A percentile compares a stretch with the other conserved stretches of the same genome.
These are phyloP conservation scores for Narcine bancroftii DNA, from an alignment of 2,113 vertebrate species.

Conservation along the genomic window DNA sequence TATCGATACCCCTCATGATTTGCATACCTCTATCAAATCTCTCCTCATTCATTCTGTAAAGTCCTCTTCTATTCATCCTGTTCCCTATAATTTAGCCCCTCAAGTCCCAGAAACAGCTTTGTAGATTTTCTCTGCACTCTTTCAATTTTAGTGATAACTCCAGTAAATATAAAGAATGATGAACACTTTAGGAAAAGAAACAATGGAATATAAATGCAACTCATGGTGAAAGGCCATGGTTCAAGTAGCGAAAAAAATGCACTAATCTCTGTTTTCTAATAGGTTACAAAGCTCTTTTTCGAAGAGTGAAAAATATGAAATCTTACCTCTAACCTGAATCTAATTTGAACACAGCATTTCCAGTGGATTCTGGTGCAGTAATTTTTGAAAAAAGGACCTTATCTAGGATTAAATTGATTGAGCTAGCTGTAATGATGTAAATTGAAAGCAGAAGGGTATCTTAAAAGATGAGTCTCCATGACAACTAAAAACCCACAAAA, in stretches of 20 bases:
- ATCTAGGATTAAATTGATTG: slow-evolving; percentile 4
- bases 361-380: not conserved
- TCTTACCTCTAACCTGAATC: not conserved
- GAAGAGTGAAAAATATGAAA: not conserved
- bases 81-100: no score
- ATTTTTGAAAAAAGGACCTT: not conserved
- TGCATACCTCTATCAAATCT: no score
- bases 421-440: not conserved
- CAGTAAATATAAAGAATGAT: not conserved
- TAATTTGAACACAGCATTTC: not conserved
- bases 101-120: no score
- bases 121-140: no score
- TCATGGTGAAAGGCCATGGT: not conserved
- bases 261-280: not conserved
- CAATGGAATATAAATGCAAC: not conserved
- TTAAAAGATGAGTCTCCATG: slow-evolving; percentile 17
- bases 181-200: not conserved
- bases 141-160: no score
- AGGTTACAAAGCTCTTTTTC: not conserved
- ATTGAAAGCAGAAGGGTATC: not conserved
- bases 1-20: no score
- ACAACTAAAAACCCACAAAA: slow-evolving; percentile 21
- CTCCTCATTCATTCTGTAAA: no score
- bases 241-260: not conserved
- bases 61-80: no score